Evolutionary conservation across 2,888 invertebrate genomes (phyloP).

Genomic region (Beris morrisii): DNA sequence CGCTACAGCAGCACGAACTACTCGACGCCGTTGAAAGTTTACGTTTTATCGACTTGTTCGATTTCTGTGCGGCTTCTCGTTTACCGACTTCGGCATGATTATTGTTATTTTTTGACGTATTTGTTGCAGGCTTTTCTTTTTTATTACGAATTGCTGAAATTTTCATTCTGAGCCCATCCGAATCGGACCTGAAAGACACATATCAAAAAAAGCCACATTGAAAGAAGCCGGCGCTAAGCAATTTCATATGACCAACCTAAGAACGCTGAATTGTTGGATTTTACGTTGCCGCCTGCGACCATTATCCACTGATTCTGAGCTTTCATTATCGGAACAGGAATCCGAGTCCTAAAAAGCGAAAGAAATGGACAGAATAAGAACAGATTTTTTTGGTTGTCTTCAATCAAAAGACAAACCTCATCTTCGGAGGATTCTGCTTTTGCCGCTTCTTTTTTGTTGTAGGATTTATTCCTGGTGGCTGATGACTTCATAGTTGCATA

Average conservation of each 20-base stretch:
- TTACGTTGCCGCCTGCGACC: slow-evolving; percentile 32
- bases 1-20: slow-evolving; percentile 41
- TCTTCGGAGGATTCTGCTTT: slow-evolving; percentile 22
- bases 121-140: slow-evolving; percentile 24
- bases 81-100: slow-evolving; percentile 30
- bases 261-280: slow-evolving; percentile 40
- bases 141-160: slow-evolving; percentile 53
- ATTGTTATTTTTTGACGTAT: slow-evolving; percentile 37
- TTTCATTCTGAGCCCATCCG: slow-evolving; percentile 55
- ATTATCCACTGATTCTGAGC: slow-evolving; percentile 18
- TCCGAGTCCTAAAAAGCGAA: slow-evolving; percentile 12
- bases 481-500: slow-evolving; percentile 17
- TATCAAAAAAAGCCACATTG: neutral
- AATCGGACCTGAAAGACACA: slow-evolving; percentile 48
- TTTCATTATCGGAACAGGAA: slow-evolving; percentile 32
- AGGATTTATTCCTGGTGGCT: neutral
- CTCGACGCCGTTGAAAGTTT: slow-evolving; percentile 36
- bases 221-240: slow-evolving; percentile 41
- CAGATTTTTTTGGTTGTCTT: no score
- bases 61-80: slow-evolving; percentile 11
- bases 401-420: slow-evolving; percentile 17
- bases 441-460: slow-evolving; percentile 16
- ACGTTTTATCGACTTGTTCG: slow-evolving; percentile 29
- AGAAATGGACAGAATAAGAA: neutral
- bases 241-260: slow-evolving; percentile 37